A percentile compares a stretch with the other conserved stretches of the same genome.
These are phyloP conservation scores for Carassius gibelio DNA, from an alignment of 2,113 vertebrate species.

Conservation along the genomic window DNA sequence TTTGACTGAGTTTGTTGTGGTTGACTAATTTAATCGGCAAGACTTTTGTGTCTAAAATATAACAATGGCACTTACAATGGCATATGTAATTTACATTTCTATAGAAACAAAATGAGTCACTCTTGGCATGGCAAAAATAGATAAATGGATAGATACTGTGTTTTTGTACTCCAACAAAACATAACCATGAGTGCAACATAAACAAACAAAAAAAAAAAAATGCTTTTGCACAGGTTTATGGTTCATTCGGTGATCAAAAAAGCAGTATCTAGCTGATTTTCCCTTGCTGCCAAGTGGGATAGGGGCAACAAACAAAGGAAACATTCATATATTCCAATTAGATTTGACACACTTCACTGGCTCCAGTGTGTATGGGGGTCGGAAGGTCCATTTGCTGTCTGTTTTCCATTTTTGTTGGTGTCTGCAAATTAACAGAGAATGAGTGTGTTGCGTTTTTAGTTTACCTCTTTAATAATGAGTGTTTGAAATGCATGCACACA, in stretches of 20 bases:
- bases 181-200: not conserved
- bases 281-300: conserved; percentile 60
- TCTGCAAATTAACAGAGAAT: conserved; percentile 65
- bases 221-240: conserved; percentile 49
- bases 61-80: not conserved
- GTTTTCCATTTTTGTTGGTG: conserved; percentile 71
- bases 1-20: conserved; percentile 39
- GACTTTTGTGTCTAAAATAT: not conserved
- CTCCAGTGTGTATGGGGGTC: conserved; percentile 58
- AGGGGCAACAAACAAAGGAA: conserved; percentile 65
- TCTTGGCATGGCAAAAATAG: not conserved
- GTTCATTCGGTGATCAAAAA: conserved; percentile 57
- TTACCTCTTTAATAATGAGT: conserved; percentile 62
- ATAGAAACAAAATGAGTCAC: not conserved
- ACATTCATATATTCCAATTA: conserved; percentile 76
- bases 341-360: conserved; percentile 69
- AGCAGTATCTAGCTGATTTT: conserved; percentile 56
- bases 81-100: conserved; percentile 2
- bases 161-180: not conserved
- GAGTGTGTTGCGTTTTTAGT: conserved; percentile 54
- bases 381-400: conserved; percentile 58
- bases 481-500: conserved; percentile 36
- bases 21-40: conserved; percentile 27
- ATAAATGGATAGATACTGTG: not conserved
- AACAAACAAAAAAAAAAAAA: conserved; percentile 20